These are phyloP conservation scores for Chrysemys picta DNA, from an alignment of 2,113 vertebrate species.

Conservation along the genomic window DNA sequence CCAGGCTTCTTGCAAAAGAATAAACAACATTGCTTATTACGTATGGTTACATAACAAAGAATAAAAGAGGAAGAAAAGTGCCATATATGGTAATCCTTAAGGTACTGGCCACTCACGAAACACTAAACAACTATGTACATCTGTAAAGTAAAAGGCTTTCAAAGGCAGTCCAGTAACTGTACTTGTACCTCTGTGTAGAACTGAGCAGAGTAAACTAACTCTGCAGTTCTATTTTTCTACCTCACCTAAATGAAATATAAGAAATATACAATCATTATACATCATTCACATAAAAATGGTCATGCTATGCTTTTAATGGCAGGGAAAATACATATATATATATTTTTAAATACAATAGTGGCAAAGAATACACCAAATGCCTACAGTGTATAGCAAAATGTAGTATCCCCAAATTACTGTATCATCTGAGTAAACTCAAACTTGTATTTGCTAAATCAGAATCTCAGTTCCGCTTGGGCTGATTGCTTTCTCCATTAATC, in stretches of 20 bases:
- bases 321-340: slow-evolving; percentile 68
- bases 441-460: background rate
- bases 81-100: slow-evolving; percentile 70
- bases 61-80: slow-evolving; percentile 57
- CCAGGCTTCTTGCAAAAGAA: slow-evolving; percentile 28
- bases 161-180: background rate
- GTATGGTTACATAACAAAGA: slow-evolving; percentile 15
- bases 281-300: slow-evolving; percentile 14
- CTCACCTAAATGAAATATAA: slow-evolving; percentile 31
- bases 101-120: slow-evolving; percentile 66
- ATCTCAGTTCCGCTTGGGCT: slow-evolving; percentile 75
- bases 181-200: background rate
- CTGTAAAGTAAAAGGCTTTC: slow-evolving; percentile 7
- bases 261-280: slow-evolving; percentile 31
- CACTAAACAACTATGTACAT: slow-evolving; percentile 61
- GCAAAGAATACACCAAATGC: slow-evolving; percentile 74
- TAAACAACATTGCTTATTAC: background rate
- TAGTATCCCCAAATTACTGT: slow-evolving; percentile 45
- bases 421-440: slow-evolving; percentile 22
- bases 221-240: background rate
- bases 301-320: slow-evolving; percentile 55
- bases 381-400: slow-evolving; percentile 71
- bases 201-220: background rate
- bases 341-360: slow-evolving; percentile 83
- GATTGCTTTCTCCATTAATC: slow-evolving; percentile 84